Percentiles rank a stretch among this genome's conserved stretches.
phyloP scores from a whole-genome alignment of 2,888 invertebrate species.

The Sarcophaga caerulescens region DNA sequence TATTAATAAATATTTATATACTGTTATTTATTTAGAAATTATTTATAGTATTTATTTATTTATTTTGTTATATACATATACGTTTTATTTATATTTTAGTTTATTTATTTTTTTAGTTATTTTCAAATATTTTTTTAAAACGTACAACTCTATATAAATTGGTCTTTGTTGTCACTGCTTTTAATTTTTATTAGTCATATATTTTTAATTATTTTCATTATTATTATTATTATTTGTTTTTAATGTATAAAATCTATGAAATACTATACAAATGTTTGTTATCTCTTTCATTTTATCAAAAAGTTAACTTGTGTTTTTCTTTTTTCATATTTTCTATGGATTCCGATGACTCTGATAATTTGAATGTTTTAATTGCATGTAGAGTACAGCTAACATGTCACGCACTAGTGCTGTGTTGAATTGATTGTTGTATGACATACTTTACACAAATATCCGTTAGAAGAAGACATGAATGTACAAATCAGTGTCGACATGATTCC shows the following conservation, averaged over 20 bases:
- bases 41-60: not conserved
- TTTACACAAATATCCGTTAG: not conserved
- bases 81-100: slow-evolving; percentile 47
- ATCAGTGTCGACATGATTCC: no score
- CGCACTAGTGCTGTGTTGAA: not conserved
- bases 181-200: slow-evolving; percentile 14
- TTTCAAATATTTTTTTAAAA: slow-evolving; percentile 56
- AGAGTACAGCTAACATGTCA: not conserved
- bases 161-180: slow-evolving; percentile 66
- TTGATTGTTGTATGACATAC: not conserved
- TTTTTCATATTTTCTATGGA: not conserved
- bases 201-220: slow-evolving; percentile 15
- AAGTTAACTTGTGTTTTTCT: slow-evolving; percentile 53
- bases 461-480: not conserved
- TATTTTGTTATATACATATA: slow-evolving; percentile 32
- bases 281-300: slow-evolving; percentile 8
- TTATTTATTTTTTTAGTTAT: slow-evolving; percentile 38
- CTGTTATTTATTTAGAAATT: slow-evolving; percentile 37
- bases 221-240: slow-evolving; percentile 22
- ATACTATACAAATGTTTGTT: slow-evolving; percentile 60
- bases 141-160: slow-evolving; percentile 70
- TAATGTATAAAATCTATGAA: slow-evolving; percentile 65
- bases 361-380: not conserved
- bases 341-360: slow-evolving; percentile 23
- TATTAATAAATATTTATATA: slow-evolving; percentile 36